phyloP scores from a whole-genome alignment of 2,888 invertebrate genomes.

The Leptinotarsa juncta region DNA sequence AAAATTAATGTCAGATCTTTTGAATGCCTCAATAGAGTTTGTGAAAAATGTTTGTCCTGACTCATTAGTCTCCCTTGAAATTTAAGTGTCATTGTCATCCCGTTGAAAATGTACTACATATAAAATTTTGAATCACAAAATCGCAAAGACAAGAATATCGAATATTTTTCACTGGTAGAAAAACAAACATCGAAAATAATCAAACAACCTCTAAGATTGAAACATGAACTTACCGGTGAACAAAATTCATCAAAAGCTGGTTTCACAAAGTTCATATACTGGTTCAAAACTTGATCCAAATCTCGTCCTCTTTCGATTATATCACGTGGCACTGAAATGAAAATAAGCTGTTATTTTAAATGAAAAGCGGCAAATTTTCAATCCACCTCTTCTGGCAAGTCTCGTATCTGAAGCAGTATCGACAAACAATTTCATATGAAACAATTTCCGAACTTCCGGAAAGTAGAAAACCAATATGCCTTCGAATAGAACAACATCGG shows the following conservation, averaged over 20 bases:
- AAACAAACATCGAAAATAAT: too few species aligned
- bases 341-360: conserved; percentile 14
- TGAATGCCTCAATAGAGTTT: too few species aligned
- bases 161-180: too few species aligned
- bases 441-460: conserved; percentile 91
- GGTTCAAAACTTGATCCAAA: conserved; percentile 92
- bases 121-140: too few species aligned
- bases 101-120: too few species aligned
- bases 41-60: too few species aligned
- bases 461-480: conserved; percentile 99
- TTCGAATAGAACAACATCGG: conserved; percentile 97
- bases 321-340: conserved; percentile 87
- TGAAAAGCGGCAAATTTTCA: conserved; percentile 22
- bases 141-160: too few species aligned
- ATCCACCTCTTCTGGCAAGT: conserved; percentile 90
- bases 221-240: conserved; percentile 80
- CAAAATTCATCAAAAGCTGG: conserved; percentile 99
- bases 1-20: too few species aligned
- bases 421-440: conserved; percentile 99
- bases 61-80: too few species aligned
- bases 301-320: conserved; percentile 95
- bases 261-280: conserved; percentile 98
- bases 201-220: not conserved
- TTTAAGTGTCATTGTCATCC: too few species aligned
- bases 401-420: conserved; percentile 99